Evolutionary conservation across 2,888 invertebrate genomes (phyloP), one percentile per base, ranked within the genome.

Genomic region (Subacronicta megacephala): DNA sequence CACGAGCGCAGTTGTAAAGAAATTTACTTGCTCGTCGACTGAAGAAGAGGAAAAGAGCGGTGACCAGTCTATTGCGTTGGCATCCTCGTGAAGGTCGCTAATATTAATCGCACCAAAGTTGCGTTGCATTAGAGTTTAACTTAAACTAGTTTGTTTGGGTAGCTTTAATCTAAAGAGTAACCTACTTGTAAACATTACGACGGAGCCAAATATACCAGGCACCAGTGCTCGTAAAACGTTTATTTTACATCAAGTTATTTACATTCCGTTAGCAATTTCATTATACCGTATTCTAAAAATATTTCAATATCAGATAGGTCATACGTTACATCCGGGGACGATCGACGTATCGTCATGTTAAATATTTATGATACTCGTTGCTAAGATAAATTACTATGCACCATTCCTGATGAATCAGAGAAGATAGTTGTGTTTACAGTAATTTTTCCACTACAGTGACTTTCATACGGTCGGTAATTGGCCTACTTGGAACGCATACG

Each of bases 211-310:
- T 64, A 70, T 69, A 62, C 57, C 55, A 55, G n/a, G 31, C n/a
- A 31, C n/a, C n/a, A 49, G 56, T 62, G 63, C 71, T 70, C 64
- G 53, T 70, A 63, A 71, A 76, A 68, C 51, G 60, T 68, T 72
- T 69, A 69, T 59, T 70, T 77, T 64, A 74, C 67, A 62, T 43
- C 65, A 54, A 53, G 58, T 43, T 62, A 64, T 70, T 67, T 78
- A 64, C 67, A 65, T 72, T 49, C 50, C 56, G 60, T 52, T 60
- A 63, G 53, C 43, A 62, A 68, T 75, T 70, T 69, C 70, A 62
- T 64, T 67, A 66, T 62, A 55, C 45, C 49, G 47, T 62, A 67
- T 58, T 75, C 77, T 72, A 67, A 74, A 80, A 64, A 81, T 81
- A 81, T 56, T 41, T 50, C 42, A 43, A 60, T 59, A 73, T 60